These are phyloP conservation scores for Clytia hemisphaerica DNA, from an alignment of 30 jellyfish, hydroid and myxozoan genomes.

Conservation along the genomic window DNA sequence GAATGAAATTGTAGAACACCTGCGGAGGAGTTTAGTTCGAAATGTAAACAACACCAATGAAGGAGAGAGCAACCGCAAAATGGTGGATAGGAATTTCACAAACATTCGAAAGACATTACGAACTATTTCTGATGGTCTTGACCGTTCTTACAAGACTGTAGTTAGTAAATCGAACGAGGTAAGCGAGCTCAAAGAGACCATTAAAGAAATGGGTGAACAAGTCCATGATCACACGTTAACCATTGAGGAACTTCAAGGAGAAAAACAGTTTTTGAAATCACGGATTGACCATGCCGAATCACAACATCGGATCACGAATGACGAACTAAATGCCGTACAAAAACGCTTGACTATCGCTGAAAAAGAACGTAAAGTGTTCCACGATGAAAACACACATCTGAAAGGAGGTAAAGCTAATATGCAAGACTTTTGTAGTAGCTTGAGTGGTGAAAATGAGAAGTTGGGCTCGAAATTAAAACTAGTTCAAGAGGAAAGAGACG, in stretches of 20 bases:
- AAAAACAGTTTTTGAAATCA: slow-evolving; percentile 46
- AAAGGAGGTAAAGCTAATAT: slow-evolving; percentile 71
- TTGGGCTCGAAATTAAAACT: slow-evolving; percentile 39
- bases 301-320: slow-evolving; percentile 46
- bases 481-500: slow-evolving; percentile 58
- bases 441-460: slow-evolving; percentile 68
- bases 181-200: slow-evolving; percentile 53
- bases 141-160: slow-evolving; percentile 46
- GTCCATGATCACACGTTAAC: slow-evolving; percentile 16
- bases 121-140: slow-evolving; percentile 43
- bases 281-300: slow-evolving; percentile 64
- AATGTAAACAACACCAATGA: not conserved
- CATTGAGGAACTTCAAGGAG: slow-evolving; percentile 45
- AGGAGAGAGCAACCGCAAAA: slow-evolving; percentile 3
- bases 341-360: slow-evolving; percentile 51
- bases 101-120: not conserved
- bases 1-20: slow-evolving; percentile 2
- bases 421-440: slow-evolving; percentile 55
- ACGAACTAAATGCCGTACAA: slow-evolving; percentile 62
- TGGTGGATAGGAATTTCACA: not conserved
- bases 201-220: slow-evolving; percentile 52
- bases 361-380: slow-evolving; percentile 59
- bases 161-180: slow-evolving; percentile 55
- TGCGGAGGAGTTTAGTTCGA: slow-evolving; percentile 4
- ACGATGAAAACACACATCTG: slow-evolving; percentile 52